Evolutionary conservation across 2,888 invertebrate species (phyloP).

Genomic region (Drosophila ezoana): DNA sequence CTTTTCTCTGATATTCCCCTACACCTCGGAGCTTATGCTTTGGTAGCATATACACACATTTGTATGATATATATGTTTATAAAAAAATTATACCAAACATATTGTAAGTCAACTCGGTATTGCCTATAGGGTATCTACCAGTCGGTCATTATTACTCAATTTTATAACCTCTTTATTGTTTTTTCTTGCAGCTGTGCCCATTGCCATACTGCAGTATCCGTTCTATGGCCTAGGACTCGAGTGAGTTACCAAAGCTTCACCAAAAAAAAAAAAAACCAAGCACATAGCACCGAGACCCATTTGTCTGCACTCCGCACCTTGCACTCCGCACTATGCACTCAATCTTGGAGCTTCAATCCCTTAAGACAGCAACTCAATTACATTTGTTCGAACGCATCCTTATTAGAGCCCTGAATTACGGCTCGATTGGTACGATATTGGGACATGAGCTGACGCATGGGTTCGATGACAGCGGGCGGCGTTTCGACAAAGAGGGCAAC

Average conservation of each 20-base stretch:
- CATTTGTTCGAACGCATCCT: constrained; percentile 51
- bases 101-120: no score
- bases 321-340: constrained; percentile 29
- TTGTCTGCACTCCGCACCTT: constrained; percentile 22
- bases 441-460: constrained; percentile 91
- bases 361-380: constrained; percentile 45
- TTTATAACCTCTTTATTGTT: constrained; percentile 43
- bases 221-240: constrained; percentile 93
- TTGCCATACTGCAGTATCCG: constrained; percentile 93
- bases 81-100: no score
- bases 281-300: constrained; percentile 18
- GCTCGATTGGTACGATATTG: constrained; percentile 91
- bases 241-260: constrained; percentile 86
- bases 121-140: not conserved
- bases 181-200: constrained; percentile 89
- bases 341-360: constrained; percentile 38
- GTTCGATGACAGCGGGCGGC: constrained; percentile 87
- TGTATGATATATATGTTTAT: no score
- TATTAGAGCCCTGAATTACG: constrained; percentile 91
- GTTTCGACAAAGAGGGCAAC: constrained; percentile 94
- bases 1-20: no score
- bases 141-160: not conserved
- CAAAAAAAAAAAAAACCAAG: not conserved
- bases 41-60: no score
- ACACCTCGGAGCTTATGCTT: no score